Base-by-base conservation (phyloP, 2,797 vertebrate species). In the Arctocebus calabarensis region DNA sequence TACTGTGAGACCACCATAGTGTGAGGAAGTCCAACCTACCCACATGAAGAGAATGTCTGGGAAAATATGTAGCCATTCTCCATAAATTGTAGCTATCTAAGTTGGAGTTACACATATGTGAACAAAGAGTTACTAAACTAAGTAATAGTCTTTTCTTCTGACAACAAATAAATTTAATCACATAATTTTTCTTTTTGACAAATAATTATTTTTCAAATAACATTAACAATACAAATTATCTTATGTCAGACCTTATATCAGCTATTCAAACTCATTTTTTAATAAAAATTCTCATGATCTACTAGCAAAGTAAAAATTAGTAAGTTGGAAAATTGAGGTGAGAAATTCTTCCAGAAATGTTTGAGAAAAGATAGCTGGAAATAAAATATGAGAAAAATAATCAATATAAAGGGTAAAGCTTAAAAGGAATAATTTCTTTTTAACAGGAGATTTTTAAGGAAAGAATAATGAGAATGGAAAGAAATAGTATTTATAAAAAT, bases 91-190 rank as follows among this genome's bases (percentile, higher is more conserved):
- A 79, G 40, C 61, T 68, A n/a, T 61, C 45, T 48, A 16, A 55
- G 55, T 3, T 34, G 40, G 61, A 48, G 57, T 73, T 90, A 32
- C 73, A 94, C 73, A 45, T 43, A 70, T 29, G 4, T 52, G 45
- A 90, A 75, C 32, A 73, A 22, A 79, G 62, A 40, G 29, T 78
- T 78, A 55, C 20, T n/a, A 55, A 77, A 29, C 52, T 32, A 40
- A 79, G 22, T 70, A 59, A 89, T 20, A 32, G 40, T 71, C 48
- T 52, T 52, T 52, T 48, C 68, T 70, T 94, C 84, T 23, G 20
- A 75, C 43, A 93, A 92, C 79, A 89, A 93, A 48, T 83, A 95
- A 83, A 87, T 90, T 86, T 55, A 91, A 82, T 78, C 12, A 55
- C 23, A 34, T 68, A 7, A 88, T 64, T 90, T 96, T 86, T 68